Evolutionary conservation across 2,113 vertebrate species (phyloP).

Genomic region (Ictidomys tridecemlineatus): DNA sequence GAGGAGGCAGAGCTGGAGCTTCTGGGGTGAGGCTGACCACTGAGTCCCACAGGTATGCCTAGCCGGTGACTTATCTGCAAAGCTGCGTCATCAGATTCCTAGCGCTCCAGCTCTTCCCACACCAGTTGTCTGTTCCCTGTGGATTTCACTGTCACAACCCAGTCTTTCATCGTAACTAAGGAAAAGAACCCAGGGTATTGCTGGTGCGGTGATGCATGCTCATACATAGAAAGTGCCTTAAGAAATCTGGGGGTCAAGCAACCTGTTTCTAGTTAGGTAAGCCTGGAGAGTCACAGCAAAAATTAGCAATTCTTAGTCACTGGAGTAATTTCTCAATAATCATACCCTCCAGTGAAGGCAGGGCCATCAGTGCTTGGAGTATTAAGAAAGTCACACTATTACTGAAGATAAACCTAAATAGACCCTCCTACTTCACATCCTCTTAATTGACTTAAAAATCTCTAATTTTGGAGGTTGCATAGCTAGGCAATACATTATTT

Average conservation of each 20-base stretch:
- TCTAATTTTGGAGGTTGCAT: not conserved
- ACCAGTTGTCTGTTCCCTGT: constrained; percentile 95
- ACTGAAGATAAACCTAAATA: not conserved
- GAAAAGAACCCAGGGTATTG: not conserved
- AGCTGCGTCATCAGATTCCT: constrained; percentile 94
- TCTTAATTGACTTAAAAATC: not conserved
- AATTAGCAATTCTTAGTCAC: not conserved
- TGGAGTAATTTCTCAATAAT: not conserved
- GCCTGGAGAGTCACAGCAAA: not conserved
- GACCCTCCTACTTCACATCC: not conserved
- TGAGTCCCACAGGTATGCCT: constrained; percentile 87
- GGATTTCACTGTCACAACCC: constrained; percentile 92
- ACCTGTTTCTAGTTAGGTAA: not conserved
- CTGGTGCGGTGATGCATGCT: not conserved
- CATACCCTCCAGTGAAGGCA: not conserved
- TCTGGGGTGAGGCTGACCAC: constrained; percentile 87
- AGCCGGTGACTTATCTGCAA: constrained; percentile 93
- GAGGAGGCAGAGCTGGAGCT: constrained; percentile 91
- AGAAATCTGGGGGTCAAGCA: not conserved
- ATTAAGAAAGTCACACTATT: not conserved
- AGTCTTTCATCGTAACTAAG: constrained; percentile 92
- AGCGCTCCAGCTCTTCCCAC: constrained; percentile 95
- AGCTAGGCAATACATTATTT: not conserved
- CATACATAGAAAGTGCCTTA: not conserved
- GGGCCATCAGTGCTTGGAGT: not conserved